A percentile compares a stretch with the other conserved stretches of the same genome.
Evolutionary conservation across 2,113 vertebrate genomes (phyloP).

Genomic region (Felis catus): DNA sequence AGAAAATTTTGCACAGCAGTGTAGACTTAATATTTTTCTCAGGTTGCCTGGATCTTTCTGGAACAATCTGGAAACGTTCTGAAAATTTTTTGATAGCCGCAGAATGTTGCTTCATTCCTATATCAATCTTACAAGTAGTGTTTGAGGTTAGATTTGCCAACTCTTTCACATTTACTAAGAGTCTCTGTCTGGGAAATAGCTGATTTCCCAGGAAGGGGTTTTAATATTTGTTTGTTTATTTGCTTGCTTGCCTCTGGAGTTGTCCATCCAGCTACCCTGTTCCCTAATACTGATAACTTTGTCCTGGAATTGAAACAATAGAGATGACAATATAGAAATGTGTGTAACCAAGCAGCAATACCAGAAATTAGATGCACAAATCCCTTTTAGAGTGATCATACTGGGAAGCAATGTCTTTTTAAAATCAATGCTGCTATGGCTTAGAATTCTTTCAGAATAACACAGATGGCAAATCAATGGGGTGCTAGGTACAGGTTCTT

Average conservation of each 20-base stretch:
- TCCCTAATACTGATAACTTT: neutral
- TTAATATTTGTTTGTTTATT: neutral
- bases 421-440: neutral
- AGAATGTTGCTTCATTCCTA: neutral
- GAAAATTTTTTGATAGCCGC: neutral
- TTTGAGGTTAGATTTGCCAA: neutral
- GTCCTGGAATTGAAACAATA: neutral
- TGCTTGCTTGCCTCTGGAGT: neutral
- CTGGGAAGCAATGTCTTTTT: neutral
- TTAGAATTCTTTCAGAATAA: slow-evolving; percentile 34
- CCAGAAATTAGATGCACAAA: neutral
- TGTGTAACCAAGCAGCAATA: neutral
- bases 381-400: neutral
- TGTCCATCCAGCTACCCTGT: neutral
- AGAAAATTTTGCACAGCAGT: neutral
- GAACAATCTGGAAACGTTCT: neutral
- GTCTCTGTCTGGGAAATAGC: neutral
- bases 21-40: neutral
- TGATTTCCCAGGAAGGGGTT: neutral
- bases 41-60: neutral
- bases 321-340: neutral
- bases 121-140: neutral
- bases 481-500: neutral
- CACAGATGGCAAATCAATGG: neutral
- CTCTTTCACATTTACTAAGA: neutral